phyloP scores from a whole-genome alignment of 1,140 invertebrate species.

The Drosophila paulistorum region DNA sequence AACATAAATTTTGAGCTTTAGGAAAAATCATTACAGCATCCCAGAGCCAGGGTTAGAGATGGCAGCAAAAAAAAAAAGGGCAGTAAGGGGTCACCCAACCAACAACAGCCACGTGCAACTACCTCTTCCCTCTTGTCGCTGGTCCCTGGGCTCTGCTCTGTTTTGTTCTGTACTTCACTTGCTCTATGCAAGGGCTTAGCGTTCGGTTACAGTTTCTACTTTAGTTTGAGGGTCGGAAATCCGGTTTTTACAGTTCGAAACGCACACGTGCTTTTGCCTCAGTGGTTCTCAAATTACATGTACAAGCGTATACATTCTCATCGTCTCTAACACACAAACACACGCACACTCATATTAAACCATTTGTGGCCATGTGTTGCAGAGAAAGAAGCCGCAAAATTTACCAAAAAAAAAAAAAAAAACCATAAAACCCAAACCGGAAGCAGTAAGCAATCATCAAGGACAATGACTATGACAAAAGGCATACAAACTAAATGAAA shows the following conservation, averaged over 20 bases:
- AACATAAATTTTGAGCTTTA: slow-evolving; percentile 44
- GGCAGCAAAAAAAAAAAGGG: slow-evolving; percentile 1
- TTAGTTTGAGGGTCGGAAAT: slow-evolving; percentile 44
- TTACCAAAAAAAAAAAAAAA: background rate
- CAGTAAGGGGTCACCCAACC: slow-evolving; percentile 36
- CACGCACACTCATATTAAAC: slow-evolving; percentile 14
- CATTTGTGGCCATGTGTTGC: slow-evolving; percentile 32
- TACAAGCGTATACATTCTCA: slow-evolving; percentile 6
- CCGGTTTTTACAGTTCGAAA: slow-evolving; percentile 40
- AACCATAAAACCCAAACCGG: slow-evolving; percentile 13
- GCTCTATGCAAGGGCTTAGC: background rate
- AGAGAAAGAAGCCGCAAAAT: background rate
- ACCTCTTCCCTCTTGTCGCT: background rate
- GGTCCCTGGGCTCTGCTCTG: background rate
- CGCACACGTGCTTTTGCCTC: slow-evolving; percentile 14
- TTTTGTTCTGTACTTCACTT: background rate
- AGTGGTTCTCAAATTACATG: slow-evolving; percentile 13
- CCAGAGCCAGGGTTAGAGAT: slow-evolving; percentile 27
- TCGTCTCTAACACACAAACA: background rate
- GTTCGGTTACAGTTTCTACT: slow-evolving; percentile 28
- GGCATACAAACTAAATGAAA: slow-evolving; percentile 2
- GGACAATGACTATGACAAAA: slow-evolving; percentile 20
- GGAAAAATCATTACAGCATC: slow-evolving; percentile 14
- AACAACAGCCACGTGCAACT: slow-evolving; percentile 45
- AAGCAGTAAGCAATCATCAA: slow-evolving; percentile 40